Conservation (phyloP, 2,888 invertebrate genomes). For the Aquatica leii region DNA sequence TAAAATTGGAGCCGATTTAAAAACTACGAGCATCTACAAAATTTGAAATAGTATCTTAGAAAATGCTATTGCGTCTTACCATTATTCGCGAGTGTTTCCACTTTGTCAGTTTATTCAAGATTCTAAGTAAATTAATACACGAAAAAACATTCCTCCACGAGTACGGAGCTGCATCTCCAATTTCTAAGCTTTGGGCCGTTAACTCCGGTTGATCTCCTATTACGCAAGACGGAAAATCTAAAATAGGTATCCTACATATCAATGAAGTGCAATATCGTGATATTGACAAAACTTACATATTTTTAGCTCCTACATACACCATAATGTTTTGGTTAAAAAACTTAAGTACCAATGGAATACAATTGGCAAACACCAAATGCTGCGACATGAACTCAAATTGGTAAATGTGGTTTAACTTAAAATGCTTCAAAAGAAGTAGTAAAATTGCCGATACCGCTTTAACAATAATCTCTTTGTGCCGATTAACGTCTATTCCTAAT, state of each 20-base stretch:
- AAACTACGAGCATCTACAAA: slow-evolving; percentile 91
- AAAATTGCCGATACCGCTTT: slow-evolving; percentile 94
- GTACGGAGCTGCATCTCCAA: slow-evolving; percentile 83
- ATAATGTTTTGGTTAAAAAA: slow-evolving; percentile 99
- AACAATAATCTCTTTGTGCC: slow-evolving; percentile 98
- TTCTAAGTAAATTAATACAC: slow-evolving; percentile 94
- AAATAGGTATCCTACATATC: slow-evolving; percentile 78
- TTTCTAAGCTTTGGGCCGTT: slow-evolving; percentile 89
- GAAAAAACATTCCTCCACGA: slow-evolving; percentile 99
- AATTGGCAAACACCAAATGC: slow-evolving; percentile 98
- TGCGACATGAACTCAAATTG: slow-evolving; percentile 99
- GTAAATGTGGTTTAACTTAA: slow-evolving; percentile 96
- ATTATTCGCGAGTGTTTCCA: slow-evolving; percentile 99
- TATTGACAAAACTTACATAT: slow-evolving; percentile 78
- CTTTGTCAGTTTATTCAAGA: slow-evolving; percentile 97
- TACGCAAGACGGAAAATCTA: slow-evolving; percentile 96
- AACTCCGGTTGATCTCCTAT: slow-evolving; percentile 95
- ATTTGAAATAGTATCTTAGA: slow-evolving; percentile 16
- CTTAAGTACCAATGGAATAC: slow-evolving; percentile 96
- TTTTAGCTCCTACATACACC: slow-evolving; percentile 93
- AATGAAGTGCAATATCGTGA: too few relatives aligned
- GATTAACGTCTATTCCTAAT: slow-evolving; percentile 95
- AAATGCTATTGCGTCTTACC: slow-evolving; percentile 64
- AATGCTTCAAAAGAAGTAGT: slow-evolving; percentile 92
- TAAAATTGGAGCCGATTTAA: slow-evolving; percentile 98